Conservation (phyloP, 2,888 invertebrate species). For the Pelosia muscerda region DNA sequence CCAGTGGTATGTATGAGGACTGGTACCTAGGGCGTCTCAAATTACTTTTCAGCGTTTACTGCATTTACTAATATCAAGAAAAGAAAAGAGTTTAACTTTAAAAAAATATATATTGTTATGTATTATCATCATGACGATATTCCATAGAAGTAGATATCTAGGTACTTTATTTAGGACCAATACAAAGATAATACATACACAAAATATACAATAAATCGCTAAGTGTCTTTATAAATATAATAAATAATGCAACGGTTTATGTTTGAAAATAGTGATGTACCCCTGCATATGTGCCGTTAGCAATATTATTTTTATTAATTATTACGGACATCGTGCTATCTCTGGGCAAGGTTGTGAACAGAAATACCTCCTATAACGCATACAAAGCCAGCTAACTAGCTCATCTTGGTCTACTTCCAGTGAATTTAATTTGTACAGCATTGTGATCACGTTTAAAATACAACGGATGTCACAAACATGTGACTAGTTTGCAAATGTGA, state of each 20-base stretch:
- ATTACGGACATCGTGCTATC: slow-evolving; percentile 75
- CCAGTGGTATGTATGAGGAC: not conserved
- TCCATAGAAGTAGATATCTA: not conserved
- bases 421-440: slow-evolving; percentile 59
- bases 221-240: slow-evolving; percentile 17
- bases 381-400: slow-evolving; percentile 59
- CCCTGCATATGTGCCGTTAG: slow-evolving; percentile 52
- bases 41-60: not conserved
- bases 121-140: not conserved
- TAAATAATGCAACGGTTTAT: slow-evolving; percentile 69
- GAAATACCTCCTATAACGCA: slow-evolving; percentile 57
- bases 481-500: slow-evolving; percentile 76
- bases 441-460: slow-evolving; percentile 75
- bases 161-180: not conserved
- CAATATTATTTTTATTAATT: slow-evolving; percentile 64
- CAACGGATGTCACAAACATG: slow-evolving; percentile 80
- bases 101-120: not conserved
- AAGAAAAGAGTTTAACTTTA: not conserved
- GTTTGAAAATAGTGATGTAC: slow-evolving; percentile 58
- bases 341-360: slow-evolving; percentile 71
- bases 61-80: no score
- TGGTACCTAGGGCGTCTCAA: not conserved
- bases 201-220: not conserved
- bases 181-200: not conserved
- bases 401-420: slow-evolving; percentile 63